phyloP scores from a whole-genome alignment of 2,888 invertebrate genomes.

The Chymomyza caudatula region DNA sequence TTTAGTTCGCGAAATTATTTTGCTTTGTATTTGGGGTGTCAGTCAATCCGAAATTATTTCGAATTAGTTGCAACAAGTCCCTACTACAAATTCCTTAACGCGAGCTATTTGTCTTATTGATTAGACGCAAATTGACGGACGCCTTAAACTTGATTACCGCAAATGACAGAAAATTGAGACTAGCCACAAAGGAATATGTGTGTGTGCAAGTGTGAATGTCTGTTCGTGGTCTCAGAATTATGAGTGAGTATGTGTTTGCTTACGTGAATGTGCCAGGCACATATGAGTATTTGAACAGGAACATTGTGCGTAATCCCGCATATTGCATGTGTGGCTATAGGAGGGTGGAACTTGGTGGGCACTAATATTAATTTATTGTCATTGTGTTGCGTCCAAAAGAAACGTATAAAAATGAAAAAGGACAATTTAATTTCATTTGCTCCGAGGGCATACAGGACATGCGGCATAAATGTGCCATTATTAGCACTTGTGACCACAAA shows the following conservation, averaged over 20 bases:
- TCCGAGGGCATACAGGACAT: conserved; percentile 16
- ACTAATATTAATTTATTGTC: not conserved
- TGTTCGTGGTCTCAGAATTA: no score
- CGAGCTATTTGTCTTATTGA: not conserved
- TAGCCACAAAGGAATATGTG: not conserved
- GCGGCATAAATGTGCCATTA: conserved; percentile 52
- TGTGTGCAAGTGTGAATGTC: not conserved
- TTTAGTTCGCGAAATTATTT: no score
- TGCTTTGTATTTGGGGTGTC: no score
- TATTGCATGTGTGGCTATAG: not conserved
- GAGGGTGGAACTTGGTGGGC: not conserved
- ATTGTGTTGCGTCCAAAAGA: not conserved
- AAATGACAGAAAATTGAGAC: not conserved
- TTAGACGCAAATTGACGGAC: not conserved
- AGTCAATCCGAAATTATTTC: not conserved
- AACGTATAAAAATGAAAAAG: conserved; percentile 64
- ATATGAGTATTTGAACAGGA: not conserved
- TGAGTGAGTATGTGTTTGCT: no score
- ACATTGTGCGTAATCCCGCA: not conserved
- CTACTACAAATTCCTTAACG: not conserved
- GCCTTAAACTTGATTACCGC: not conserved
- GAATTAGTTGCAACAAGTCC: not conserved
- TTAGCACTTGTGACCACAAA: conserved; percentile 68
- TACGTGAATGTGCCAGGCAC: not conserved
- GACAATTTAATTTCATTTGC: conserved; percentile 71